Percentiles rank a stretch among this genome's conserved stretches.
These are phyloP conservation scores for Cisticola juncidis DNA, from an alignment of 2,113 vertebrate genomes.

Conservation along the genomic window DNA sequence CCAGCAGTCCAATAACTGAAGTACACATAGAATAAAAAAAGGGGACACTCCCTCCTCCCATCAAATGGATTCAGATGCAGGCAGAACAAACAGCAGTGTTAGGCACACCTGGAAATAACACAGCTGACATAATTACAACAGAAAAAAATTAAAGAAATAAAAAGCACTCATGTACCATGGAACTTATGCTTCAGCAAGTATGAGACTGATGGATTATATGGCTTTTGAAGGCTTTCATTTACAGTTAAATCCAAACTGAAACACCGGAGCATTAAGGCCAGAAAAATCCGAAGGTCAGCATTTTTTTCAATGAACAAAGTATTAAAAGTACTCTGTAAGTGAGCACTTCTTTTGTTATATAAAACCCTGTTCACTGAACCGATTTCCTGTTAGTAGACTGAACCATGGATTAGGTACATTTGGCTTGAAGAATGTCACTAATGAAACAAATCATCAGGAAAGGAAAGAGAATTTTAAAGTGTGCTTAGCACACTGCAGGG, in stretches of 20 bases:
- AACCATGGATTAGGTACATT: constrained; percentile 75
- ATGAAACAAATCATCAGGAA: constrained; percentile 74
- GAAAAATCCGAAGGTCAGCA: constrained; percentile 69
- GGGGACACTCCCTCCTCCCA: not conserved
- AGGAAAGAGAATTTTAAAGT: constrained; percentile 58
- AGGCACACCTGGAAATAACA: constrained; percentile 33
- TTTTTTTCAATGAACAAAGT: constrained; percentile 68
- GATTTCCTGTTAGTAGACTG: constrained; percentile 73
- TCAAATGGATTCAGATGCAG: not conserved
- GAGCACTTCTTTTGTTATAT: constrained; percentile 76
- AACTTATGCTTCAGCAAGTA: constrained; percentile 71
- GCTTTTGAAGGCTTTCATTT: constrained; percentile 69
- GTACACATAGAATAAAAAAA: not conserved
- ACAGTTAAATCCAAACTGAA: constrained; percentile 73
- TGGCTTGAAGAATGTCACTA: constrained; percentile 75
- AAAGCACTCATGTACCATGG: constrained; percentile 47
- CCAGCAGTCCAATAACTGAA: not conserved
- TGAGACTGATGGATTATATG: constrained; percentile 72
- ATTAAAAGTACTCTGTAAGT: constrained; percentile 72
- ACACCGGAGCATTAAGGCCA: constrained; percentile 67
- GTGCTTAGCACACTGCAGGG: constrained; percentile 21
- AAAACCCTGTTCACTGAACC: constrained; percentile 69
- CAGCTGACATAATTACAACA: constrained; percentile 53
- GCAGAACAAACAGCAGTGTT: constrained; percentile 26
- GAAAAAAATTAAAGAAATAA: constrained; percentile 47